Base-by-base conservation (phyloP, 2,888 invertebrate genomes). In the Aquatica leii region DNA sequence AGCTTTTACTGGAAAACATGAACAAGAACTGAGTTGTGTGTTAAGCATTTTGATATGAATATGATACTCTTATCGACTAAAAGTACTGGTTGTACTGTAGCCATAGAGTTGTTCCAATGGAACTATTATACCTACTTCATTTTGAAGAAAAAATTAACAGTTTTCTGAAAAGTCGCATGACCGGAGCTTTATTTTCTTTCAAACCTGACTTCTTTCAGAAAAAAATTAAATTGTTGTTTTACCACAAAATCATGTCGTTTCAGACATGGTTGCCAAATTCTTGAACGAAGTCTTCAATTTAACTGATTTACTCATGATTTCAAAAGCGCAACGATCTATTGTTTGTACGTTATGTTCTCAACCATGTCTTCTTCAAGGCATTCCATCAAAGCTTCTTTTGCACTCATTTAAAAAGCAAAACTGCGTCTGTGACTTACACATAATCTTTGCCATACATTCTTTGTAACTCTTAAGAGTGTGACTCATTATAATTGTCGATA, bases 101-200 rank as follows among this genome's bases (percentile, higher is more conserved):
- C 69, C 37, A 67, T 66, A 1, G 56, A 43, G 41, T 71, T 73
- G 43, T 71, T 70, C 63, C 67, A 71, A 31, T 71, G 67, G 24
- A 67, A 65, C 8, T 59, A 56, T 17, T 62, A 53, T n/a, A 15
- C 55, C 67, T 11, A 66, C 69, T 49, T 73, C 49, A 58, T 69
- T 69, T 3, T 69, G 35, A n/a, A 71, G 65, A 49, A 70, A 72
- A 1, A 48, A 53, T 53, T 71, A 73, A 62, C 70, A 73, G 60
- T 73, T 73, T 62, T 71, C 70, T 56, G 74, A 71, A 35, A 70
- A 74, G 57, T 74, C 66, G 59, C 18, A 66, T 41, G 1, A 64
- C 66, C 11, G 69, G 4, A 3, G 37, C 37, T 37, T 37, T 11
- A 11, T 37, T 37, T 12, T 37, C 9, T 12, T 12, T 2, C 14